Evolutionary conservation across 1,140 invertebrate genomes (phyloP), one percentile per base, ranked within the genome.

Genomic region (Bombus huntii): DNA sequence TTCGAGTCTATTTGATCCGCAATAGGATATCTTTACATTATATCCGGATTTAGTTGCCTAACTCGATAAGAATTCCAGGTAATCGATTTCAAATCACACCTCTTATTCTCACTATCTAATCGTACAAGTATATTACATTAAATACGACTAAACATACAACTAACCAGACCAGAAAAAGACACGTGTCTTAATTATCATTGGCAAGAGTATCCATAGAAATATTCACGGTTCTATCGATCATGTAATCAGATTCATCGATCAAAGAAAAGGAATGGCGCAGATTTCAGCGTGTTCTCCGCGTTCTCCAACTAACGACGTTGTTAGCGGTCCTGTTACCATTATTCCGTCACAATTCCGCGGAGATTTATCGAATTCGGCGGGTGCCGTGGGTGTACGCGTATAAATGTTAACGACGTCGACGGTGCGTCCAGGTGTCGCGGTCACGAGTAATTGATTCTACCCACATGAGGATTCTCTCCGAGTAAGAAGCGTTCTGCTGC

Each of bases 381-480:
- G 10, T 53, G 68, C 68, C 78, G 88, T 90, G 88, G 88, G 89
- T 81, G 88, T 90, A 66, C 78, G 78, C 76, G 83, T 85, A 87
- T 82, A 82, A 90, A 90, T 83, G 80, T 90, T 82, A 87, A 84
- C 86, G 73, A 85, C 81, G 74, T 65, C 62, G 81, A 53, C 47
- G 77, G 68, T 68, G 65, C 76, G 78, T 70, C 88, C 88, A 90
- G 89, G 89, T 90, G 89, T 85, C 82, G 85, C 53, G 47, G 73
- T 77, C 77, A 18, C 68, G 65, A 13, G 89, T 90, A 90, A 90
- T 90, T 90, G 88, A 90, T 90, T 90, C 89, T 82, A 74, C 89
- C 89, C 83, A 90, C 89, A 88, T 87, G 77, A 13, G 22, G 79
- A 70, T 71, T 37, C 28, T 59, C n/a, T n/a, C 9, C 31, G 78